Evolutionary conservation across 2,888 invertebrate genomes (phyloP).

Genomic region (Ptychoptera albimana): DNA sequence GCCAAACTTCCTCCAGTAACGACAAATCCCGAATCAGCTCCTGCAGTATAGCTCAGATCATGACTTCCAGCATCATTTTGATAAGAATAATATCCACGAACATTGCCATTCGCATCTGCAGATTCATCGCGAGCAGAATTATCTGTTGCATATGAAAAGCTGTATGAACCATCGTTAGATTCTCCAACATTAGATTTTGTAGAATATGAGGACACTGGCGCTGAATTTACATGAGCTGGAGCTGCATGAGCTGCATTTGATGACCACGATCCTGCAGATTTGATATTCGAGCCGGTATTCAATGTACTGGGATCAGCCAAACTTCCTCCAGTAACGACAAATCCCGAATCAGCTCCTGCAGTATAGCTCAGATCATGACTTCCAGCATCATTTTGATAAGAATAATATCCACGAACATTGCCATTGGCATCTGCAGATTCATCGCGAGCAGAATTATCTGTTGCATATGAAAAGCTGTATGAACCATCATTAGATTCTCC

Average conservation of each 20-base stretch:
- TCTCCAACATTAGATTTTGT: too few relatives aligned
- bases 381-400: constrained; percentile 53
- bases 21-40: constrained; percentile 48
- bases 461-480: constrained; percentile 3
- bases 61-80: constrained; percentile 56
- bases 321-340: constrained; percentile 29
- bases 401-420: constrained; percentile 27
- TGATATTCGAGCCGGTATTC: too few relatives aligned
- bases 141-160: constrained; percentile 6
- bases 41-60: constrained; percentile 56
- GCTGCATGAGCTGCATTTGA: too few relatives aligned
- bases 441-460: constrained; percentile 8
- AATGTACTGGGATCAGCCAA: constrained; percentile 14
- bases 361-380: constrained; percentile 55
- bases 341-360: constrained; percentile 56
- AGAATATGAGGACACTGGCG: too few relatives aligned
- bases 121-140: constrained; percentile 5
- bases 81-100: constrained; percentile 36
- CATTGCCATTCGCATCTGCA: background rate
- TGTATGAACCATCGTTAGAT: background rate
- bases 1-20: constrained; percentile 26
- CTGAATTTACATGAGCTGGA: too few relatives aligned
- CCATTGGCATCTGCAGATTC: background rate
- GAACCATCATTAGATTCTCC: background rate
- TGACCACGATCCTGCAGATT: too few relatives aligned